Conservation (phyloP, 2,113 vertebrate genomes). For the Hippopotamus amphibius region DNA sequence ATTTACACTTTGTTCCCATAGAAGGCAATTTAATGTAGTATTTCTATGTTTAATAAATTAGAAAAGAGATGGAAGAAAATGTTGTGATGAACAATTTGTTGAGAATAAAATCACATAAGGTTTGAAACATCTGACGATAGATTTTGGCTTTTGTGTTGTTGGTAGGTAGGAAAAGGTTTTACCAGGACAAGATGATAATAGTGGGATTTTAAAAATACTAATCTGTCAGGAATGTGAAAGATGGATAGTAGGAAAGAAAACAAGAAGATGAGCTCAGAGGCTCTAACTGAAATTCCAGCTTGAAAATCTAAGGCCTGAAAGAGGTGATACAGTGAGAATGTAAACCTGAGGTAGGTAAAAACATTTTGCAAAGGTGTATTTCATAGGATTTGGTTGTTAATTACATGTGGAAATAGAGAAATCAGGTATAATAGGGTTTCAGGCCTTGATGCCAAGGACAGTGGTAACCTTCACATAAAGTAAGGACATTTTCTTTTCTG, state of each 20-base stretch:
- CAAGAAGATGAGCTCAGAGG: not conserved
- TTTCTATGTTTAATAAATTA: slow-evolving; percentile 25
- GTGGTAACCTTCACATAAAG: not conserved
- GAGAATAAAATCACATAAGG: not conserved
- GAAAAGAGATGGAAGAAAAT: not conserved
- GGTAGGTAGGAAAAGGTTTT: not conserved
- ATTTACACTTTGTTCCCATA: not conserved
- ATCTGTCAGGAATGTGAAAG: not conserved
- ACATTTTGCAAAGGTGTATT: not conserved
- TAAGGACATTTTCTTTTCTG: not conserved
- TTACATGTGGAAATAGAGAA: not conserved
- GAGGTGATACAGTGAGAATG: not conserved
- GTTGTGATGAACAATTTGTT: not conserved
- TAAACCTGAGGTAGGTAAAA: not conserved
- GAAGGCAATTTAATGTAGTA: not conserved
- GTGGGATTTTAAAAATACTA: not conserved
- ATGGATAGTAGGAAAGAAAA: not conserved
- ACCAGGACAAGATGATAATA: not conserved
- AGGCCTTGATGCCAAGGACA: not conserved
- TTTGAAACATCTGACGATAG: not conserved
- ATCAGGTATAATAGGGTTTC: not conserved
- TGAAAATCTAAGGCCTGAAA: not conserved
- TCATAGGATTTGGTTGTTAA: not conserved
- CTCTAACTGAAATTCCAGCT: not conserved
- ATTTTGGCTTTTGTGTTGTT: not conserved